Percentiles rank a stretch among this genome's conserved stretches.
These are phyloP conservation scores for Serinus canaria DNA, from an alignment of 2,113 vertebrate genomes.

Conservation along the genomic window DNA sequence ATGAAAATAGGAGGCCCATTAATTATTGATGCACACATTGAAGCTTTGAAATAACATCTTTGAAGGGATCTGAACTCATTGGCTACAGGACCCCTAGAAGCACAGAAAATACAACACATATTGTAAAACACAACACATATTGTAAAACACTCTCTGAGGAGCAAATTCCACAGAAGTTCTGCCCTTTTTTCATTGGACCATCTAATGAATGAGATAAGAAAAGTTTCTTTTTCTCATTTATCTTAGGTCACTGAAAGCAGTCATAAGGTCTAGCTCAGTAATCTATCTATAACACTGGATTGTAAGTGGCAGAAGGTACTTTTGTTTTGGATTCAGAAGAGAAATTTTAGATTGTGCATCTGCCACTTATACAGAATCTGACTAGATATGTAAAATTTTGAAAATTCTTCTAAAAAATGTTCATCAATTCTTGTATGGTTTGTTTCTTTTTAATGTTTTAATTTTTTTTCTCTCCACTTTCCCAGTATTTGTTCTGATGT, in stretches of 20 bases:
- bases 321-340: background rate
- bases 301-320: background rate
- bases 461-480: background rate
- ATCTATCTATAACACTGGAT: background rate
- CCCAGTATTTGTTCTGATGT: background rate
- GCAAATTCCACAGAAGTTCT: background rate
- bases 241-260: background rate
- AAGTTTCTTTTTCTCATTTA: background rate
- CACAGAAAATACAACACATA: fast-evolving
- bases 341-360: background rate
- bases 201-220: background rate
- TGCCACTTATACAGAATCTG: background rate
- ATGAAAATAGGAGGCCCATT: background rate
- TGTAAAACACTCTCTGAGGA: background rate
- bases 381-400: background rate
- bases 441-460: background rate
- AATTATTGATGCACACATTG: background rate
- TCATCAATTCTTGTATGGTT: background rate
- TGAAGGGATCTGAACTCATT: background rate
- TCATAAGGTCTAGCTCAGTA: background rate
- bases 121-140: background rate
- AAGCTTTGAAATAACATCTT: no score
- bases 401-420: background rate
- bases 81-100: background rate
- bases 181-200: background rate